Conservation (phyloP, 2,113 vertebrate species). For the Lampris incognitus region DNA sequence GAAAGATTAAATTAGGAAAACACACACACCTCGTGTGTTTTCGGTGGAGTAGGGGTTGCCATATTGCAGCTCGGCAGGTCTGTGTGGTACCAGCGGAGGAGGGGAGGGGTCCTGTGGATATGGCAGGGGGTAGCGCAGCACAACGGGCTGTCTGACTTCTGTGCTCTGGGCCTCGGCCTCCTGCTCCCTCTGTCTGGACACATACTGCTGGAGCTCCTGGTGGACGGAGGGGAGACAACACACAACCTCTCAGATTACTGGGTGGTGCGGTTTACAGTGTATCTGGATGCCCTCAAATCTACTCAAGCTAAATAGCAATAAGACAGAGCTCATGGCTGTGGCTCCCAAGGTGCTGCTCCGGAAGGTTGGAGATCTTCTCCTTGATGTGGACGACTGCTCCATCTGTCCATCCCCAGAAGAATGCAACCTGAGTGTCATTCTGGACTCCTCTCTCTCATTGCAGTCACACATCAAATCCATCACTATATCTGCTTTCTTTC, state of each 20-base stretch:
- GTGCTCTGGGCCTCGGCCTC: conserved; percentile 67
- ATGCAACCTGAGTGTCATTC: too few relatives aligned
- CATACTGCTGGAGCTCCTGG: conserved; percentile 86
- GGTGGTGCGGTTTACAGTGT: too few relatives aligned
- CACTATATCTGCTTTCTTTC: too few relatives aligned
- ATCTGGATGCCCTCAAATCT: too few relatives aligned
- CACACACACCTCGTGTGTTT: conserved; percentile 81
- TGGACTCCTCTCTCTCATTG: too few relatives aligned
- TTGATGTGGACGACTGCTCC: too few relatives aligned
- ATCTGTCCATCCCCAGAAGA: too few relatives aligned
- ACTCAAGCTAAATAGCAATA: too few relatives aligned
- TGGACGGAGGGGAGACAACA: conserved; percentile 10
- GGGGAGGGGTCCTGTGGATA: conserved; percentile 86
- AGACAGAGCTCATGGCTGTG: too few relatives aligned
- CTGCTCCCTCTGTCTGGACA: conserved; percentile 80
- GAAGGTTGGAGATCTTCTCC: too few relatives aligned
- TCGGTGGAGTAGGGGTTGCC: conserved; percentile 92
- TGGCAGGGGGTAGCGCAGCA: conserved; percentile 82
- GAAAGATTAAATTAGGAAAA: background rate
- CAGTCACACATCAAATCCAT: too few relatives aligned
- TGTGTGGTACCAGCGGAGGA: conserved; percentile 82
- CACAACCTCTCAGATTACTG: background rate
- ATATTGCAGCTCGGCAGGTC: conserved; percentile 89
- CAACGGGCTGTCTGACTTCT: conserved; percentile 76
- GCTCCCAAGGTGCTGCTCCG: too few relatives aligned